phyloP scores from a whole-genome alignment of 2,113 vertebrate species.

The Mirounga angustirostris region DNA sequence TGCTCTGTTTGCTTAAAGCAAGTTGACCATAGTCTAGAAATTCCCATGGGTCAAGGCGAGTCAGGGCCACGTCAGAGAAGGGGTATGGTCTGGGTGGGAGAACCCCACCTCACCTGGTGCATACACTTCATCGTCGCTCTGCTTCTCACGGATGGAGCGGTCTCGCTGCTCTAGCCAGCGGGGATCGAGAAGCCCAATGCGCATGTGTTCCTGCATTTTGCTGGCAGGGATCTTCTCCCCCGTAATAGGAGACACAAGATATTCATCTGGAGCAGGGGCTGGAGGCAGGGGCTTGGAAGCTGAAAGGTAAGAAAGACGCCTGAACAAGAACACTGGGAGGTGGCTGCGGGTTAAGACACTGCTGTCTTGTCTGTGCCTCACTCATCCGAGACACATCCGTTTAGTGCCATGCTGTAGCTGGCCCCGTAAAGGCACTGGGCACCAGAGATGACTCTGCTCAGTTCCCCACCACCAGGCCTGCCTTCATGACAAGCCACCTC shows the following conservation, averaged over 20 bases:
- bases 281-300: slow-evolving; percentile 93
- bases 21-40: neutral
- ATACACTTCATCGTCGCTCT: slow-evolving; percentile 98
- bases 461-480: neutral
- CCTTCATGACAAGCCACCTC: neutral
- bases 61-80: neutral
- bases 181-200: slow-evolving; percentile 97
- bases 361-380: neutral
- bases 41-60: neutral
- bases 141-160: slow-evolving; percentile 96
- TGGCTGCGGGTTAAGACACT: neutral
- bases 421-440: neutral
- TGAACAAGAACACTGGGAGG: neutral
- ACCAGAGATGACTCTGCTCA: neutral
- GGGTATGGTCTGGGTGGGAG: neutral
- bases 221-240: slow-evolving; percentile 98
- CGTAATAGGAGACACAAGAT: slow-evolving; percentile 98
- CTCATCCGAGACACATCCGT: neutral
- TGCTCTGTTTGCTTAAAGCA: slow-evolving; percentile 9
- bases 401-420: neutral
- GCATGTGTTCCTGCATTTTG: slow-evolving; percentile 99
- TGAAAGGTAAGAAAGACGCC: slow-evolving; percentile 74
- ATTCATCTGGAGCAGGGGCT: slow-evolving; percentile 92
- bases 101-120: slow-evolving; percentile 90
- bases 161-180: slow-evolving; percentile 99